Conservation (phyloP, 2,797 vertebrate species). For the Mus minutoides region DNA sequence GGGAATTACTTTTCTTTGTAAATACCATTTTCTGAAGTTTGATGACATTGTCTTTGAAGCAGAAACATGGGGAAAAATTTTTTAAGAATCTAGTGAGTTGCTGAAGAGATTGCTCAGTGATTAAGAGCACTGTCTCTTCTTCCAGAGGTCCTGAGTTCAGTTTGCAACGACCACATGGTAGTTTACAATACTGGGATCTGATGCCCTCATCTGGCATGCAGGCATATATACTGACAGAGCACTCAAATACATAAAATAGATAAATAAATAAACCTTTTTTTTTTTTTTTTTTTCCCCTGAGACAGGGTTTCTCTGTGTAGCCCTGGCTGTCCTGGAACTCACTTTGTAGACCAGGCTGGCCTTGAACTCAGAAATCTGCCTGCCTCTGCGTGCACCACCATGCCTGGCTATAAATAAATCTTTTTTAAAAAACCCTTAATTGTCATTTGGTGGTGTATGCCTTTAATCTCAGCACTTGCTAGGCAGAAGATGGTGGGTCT, state of each 20-base stretch:
- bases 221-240: neutral
- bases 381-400: too few relatives aligned
- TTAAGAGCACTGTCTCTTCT: neutral
- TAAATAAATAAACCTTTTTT: neutral
- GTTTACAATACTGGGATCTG: neutral
- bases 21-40: conserved; percentile 48
- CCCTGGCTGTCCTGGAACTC: too few relatives aligned
- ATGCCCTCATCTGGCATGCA: neutral
- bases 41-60: neutral
- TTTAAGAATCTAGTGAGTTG: neutral
- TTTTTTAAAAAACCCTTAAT: neutral
- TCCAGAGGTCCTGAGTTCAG: too few relatives aligned
- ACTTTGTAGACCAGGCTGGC: too few relatives aligned
- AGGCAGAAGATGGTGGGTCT: neutral
- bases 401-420: too few relatives aligned
- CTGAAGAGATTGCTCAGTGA: neutral
- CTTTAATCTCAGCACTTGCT: neutral
- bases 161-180: neutral
- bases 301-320: too few relatives aligned
- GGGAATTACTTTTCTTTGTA: conserved; percentile 13
- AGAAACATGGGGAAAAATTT: neutral
- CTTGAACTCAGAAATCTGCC: too few relatives aligned
- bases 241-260: neutral
- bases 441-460: neutral
- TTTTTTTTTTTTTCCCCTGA: too few relatives aligned